Evolutionary conservation across 1,140 invertebrate genomes (phyloP).

Genomic region (Ips typographus): DNA sequence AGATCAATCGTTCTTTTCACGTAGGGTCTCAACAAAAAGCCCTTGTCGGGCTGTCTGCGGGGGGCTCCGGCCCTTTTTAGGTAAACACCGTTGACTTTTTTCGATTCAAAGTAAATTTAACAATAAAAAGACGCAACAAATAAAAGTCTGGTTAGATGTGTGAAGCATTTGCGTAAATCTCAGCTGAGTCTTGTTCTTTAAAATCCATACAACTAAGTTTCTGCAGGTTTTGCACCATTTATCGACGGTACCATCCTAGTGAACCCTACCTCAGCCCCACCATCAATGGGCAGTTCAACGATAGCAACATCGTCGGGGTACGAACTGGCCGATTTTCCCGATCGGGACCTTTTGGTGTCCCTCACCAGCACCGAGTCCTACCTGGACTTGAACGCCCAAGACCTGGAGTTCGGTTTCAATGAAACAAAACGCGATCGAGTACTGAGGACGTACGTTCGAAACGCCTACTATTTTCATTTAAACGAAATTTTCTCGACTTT

Average conservation of each 20-base stretch:
- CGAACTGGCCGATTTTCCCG: conserved; percentile 81
- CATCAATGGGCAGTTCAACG: conserved; percentile 42
- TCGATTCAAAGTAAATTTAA: too few species aligned
- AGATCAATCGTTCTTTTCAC: too few species aligned
- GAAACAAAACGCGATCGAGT: conserved; percentile 81
- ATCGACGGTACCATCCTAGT: conserved; percentile 80
- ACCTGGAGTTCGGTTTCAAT: conserved; percentile 82
- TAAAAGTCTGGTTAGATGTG: too few species aligned
- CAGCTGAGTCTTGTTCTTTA: too few species aligned
- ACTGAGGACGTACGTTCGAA: conserved; percentile 83
- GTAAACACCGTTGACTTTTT: too few species aligned
- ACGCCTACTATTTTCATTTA: conserved; percentile 84
- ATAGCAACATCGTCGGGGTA: conserved; percentile 65
- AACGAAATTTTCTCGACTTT: conserved; percentile 89
- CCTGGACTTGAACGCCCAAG: conserved; percentile 72
- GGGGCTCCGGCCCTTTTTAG: too few species aligned
- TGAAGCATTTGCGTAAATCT: too few species aligned
- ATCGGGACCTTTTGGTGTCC: conserved; percentile 74
- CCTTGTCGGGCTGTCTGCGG: too few species aligned
- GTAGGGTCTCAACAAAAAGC: too few species aligned
- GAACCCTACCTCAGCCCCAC: conserved; percentile 53
- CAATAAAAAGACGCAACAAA: too few species aligned
- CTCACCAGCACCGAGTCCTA: conserved; percentile 72
- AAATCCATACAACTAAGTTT: background rate
- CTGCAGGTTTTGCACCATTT: conserved; percentile 79